Conservation (phyloP, 2,797 vertebrate species). For the Clarias pachynema region DNA sequence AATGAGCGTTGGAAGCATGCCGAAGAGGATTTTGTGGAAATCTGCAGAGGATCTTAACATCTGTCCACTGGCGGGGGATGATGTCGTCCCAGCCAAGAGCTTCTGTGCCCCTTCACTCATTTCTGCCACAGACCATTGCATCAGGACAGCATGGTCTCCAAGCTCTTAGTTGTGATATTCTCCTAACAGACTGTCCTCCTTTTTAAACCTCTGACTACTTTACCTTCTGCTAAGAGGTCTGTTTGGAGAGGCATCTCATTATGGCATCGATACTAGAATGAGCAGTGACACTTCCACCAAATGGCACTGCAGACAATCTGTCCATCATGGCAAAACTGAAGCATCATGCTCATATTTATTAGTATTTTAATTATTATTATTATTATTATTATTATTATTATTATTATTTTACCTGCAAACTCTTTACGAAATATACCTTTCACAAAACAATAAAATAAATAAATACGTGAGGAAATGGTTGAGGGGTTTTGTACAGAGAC, state of each 20-base stretch:
- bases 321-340: neutral
- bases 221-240: slow-evolving; percentile 16
- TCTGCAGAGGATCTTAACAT: slow-evolving; percentile 50
- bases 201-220: slow-evolving; percentile 31
- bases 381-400: too few species aligned
- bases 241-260: slow-evolving; percentile 23
- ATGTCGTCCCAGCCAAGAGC: slow-evolving; percentile 41
- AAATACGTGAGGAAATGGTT: neutral
- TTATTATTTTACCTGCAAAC: neutral
- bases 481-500: neutral
- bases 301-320: slow-evolving; percentile 6
- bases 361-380: too few species aligned
- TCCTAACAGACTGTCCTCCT: slow-evolving; percentile 25
- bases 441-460: neutral
- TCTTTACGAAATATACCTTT: neutral
- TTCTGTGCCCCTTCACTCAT: slow-evolving; percentile 9
- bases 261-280: neutral
- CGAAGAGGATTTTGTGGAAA: slow-evolving; percentile 46
- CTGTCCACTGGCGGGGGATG: slow-evolving; percentile 50
- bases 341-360: too few species aligned
- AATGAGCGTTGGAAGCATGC: slow-evolving; percentile 27
- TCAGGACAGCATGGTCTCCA: slow-evolving; percentile 55
- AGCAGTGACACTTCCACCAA: neutral
- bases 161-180: slow-evolving; percentile 23
- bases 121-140: slow-evolving; percentile 34